Evolutionary conservation across 2,797 vertebrate genomes (phyloP), one percentile per base, ranked within the genome.

Genomic region (Falco rusticolus): DNA sequence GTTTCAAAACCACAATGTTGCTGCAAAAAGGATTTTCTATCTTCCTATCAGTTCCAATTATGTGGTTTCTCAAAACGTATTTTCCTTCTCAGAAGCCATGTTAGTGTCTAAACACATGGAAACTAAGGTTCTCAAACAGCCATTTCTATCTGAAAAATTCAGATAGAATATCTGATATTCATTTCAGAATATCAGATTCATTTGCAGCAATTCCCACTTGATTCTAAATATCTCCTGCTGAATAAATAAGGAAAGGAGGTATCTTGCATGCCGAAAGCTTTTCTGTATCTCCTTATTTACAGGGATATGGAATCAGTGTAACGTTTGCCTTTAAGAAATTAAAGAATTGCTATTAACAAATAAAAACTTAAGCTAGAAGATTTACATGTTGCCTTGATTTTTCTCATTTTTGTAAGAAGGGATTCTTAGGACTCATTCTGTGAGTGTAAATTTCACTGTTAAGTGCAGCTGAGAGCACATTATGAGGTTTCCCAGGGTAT

Each of bases 371-470:
- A 64, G 34, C 14, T 48, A 61, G 33, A 75, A 70, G 19, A 48
- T 69, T 89, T 89, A 29, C 14, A 90, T 87, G 39, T 75, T 94
- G 43, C 31, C 68, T 83, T 82, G 24, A 54, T 77, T 87, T 78
- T 89, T 59, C 37, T 87, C 9, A 33, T 63, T 89, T 92, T 92
- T 65, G 33, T 60, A 53, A 4, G 43, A 50, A 90, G 74, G 43
- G 70, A 54, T 31, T 51, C 47, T 68, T 72, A 48, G 39, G 89
- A 72, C 45, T 97, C 60, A 45, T 79, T 94, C 41, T 77, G 20
- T 83, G 87, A 93, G 45, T 59, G 61, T 76, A 90, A 89, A 94
- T 92, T 89, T 84, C 68, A 59, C 14, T 68, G 41, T 80, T 92
- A 94, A 90, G 61, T 87, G 86, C 60, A 85, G 14, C 68, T 92